Evolutionary conservation across 2,888 invertebrate species (phyloP).

Genomic region (Athripsodes cinereus): DNA sequence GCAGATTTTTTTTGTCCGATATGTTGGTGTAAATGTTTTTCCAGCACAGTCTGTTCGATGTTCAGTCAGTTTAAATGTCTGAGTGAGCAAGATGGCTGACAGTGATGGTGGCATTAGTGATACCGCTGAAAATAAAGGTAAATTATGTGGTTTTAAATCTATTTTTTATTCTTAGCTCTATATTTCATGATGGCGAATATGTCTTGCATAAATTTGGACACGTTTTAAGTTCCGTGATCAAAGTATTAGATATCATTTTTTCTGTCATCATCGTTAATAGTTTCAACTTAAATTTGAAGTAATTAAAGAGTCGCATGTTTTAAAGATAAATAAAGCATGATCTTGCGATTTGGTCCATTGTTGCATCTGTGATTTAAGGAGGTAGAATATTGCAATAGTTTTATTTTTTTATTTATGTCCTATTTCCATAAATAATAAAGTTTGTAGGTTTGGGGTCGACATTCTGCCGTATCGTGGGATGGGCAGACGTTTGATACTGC

Average conservation of each 20-base stretch:
- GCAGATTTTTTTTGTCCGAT: conserved; percentile 1
- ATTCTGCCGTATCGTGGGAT: not conserved
- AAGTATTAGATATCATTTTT: not conserved
- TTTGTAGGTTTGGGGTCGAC: not conserved
- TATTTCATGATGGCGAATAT: too few species aligned
- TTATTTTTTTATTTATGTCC: too few species aligned
- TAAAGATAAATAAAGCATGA: too few species aligned
- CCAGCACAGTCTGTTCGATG: conserved; percentile 9
- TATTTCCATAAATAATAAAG: too few species aligned
- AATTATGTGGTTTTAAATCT: not conserved
- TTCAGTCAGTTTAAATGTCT: conserved; percentile 21
- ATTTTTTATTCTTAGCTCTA: too few species aligned
- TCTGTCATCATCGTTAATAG: not conserved
- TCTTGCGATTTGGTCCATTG: too few species aligned
- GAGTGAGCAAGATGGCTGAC: conserved; percentile 38
- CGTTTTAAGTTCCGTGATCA: too few species aligned
- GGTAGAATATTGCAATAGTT: too few species aligned
- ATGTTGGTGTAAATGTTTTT: conserved; percentile 16
- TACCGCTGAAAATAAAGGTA: conserved; percentile 40
- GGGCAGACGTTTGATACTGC: not conserved
- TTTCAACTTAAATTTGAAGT: not conserved
- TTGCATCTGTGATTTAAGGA: too few species aligned
- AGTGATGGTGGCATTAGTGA: conserved; percentile 40
- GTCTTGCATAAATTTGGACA: too few species aligned
- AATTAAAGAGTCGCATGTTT: too few species aligned